A percentile compares a stretch with the other conserved stretches of the same genome.
Evolutionary conservation across 2,797 vertebrate genomes (phyloP).

Genomic region (Muscicapa comitata): DNA sequence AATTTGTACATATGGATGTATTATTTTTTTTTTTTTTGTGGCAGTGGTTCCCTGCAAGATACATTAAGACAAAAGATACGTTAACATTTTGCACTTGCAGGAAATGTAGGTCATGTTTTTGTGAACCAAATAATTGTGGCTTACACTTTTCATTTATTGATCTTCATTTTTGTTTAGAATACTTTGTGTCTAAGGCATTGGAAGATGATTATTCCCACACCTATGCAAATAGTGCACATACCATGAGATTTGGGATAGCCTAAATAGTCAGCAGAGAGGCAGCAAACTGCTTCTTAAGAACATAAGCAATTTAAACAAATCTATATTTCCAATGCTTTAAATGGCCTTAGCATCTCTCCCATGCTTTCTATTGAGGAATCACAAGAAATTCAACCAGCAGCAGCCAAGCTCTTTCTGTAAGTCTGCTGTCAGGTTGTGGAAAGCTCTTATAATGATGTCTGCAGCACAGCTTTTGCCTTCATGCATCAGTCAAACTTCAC

Average conservation of each 20-base stretch:
- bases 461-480: neutral
- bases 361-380: neutral
- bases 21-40: neutral
- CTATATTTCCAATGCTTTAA: neutral
- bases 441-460: neutral
- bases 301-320: neutral
- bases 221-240: neutral
- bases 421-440: neutral
- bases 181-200: neutral
- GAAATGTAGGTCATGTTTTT: neutral
- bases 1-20: neutral
- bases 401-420: neutral
- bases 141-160: neutral
- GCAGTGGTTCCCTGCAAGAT: neutral
- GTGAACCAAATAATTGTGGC: neutral
- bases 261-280: neutral
- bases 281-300: neutral
- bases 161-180: neutral
- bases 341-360: neutral
- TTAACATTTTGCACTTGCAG: neutral
- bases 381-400: neutral
- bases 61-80: neutral
- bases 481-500: neutral
- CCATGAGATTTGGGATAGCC: neutral
- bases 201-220: neutral